Percentiles rank a stretch among this genome's conserved stretches.
These are phyloP conservation scores for Dysdera silvatica DNA, from an alignment of 1,140 invertebrate species.

Conservation along the genomic window DNA sequence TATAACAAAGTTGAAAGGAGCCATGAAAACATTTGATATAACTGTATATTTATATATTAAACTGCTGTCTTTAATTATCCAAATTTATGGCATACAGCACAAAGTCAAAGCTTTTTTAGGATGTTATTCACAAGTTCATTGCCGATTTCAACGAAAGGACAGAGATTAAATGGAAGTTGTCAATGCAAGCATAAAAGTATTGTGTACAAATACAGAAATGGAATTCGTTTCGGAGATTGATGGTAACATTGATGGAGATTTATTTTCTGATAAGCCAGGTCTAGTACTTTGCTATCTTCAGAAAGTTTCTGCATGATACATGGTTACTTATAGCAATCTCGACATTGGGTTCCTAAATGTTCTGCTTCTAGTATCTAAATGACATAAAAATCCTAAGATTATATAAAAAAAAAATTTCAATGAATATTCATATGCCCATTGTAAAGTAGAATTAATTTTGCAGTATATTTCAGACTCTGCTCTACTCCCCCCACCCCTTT, in stretches of 20 bases:
- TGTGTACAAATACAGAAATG: constrained; percentile 1
- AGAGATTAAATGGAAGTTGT: constrained; percentile 16
- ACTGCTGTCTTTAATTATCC: neutral
- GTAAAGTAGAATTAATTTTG: neutral
- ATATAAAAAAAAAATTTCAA: neutral
- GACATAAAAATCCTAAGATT: constrained; percentile 2
- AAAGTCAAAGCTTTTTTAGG: constrained; percentile 20
- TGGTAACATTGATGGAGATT: neutral
- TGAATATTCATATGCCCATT: neutral
- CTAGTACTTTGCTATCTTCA: neutral
- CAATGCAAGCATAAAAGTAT: neutral
- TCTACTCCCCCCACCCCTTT: neutral
- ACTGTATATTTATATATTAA: no score
- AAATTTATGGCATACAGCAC: constrained; percentile 19
- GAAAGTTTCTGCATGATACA: constrained; percentile 27
- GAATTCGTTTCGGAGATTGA: constrained; percentile 23
- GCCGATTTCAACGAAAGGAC: constrained; percentile 16
- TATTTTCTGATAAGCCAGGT: neutral
- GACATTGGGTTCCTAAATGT: constrained; percentile 13
- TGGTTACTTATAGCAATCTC: constrained; percentile 12
- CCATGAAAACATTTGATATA: no score
- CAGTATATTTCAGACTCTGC: neutral
- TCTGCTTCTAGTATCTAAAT: constrained; percentile 15
- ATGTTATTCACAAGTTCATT: constrained; percentile 14
- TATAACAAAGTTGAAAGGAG: no score